Evolutionary conservation across 35 echinoderm and acorn worm species (phyloP), one percentile per base, ranked within the genome.

Genomic region (Hemicentrotus pulcherrimus): DNA sequence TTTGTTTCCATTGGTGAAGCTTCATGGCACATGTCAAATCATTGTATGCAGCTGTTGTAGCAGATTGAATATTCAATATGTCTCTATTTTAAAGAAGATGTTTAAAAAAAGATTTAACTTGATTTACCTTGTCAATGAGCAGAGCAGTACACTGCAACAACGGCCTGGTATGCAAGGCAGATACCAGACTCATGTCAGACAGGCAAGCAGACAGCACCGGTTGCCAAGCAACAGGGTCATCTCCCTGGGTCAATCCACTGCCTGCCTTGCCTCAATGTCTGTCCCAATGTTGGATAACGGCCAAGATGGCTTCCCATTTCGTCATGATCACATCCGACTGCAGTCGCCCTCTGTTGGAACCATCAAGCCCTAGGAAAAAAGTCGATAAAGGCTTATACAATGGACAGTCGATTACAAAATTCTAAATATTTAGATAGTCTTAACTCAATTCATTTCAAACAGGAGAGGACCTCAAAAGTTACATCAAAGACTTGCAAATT

Each of bases 131-230:
- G 24, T 92, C 48, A 35, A 95, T 78, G 9, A 96, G 86, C 32
- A 96, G 2, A 46, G 86, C 91, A 47, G 96, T 87, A 96, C 96
- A 91, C 31, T 95, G 2, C 31, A 96, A 32, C 55, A 96, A 22
- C 30, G 96, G 96, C n/a, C 95, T 32, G 32, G 94, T 93, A 70
- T 94, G 46, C 46, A 93, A 13, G 5, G 46, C 9, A 31, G 48
- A 50, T 13, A 93, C 91, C 45, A 93, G 91, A 93, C 48, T 47
- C 35, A 58, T 58, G 48, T 93, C 91, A 47, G 30, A 31, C 48
- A 93, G 91, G 48, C 46, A 93, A 47, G 46, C 45, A 14, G 91
- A 93, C 13, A 93, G 28, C 46, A 93, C 91, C 0, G n/a, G 28
- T 28, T 93, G 18, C 91, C 46, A 58, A 32, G n/a, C 10, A 28